Conservation (phyloP, 2,797 vertebrate genomes). For the Bovichtus diacanthus region DNA sequence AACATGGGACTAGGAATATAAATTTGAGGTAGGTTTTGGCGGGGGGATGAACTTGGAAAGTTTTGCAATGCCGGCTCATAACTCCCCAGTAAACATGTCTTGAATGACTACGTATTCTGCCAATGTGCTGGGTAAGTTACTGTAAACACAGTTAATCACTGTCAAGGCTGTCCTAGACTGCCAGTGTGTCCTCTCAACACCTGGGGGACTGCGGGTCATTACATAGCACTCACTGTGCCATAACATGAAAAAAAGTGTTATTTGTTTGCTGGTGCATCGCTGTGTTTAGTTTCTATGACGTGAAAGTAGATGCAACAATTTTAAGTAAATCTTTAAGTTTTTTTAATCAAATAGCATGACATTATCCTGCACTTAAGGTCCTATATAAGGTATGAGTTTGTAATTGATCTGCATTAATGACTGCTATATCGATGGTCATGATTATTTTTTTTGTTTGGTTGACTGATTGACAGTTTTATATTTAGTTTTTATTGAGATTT, state of each 20-base stretch:
- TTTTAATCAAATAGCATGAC: no score
- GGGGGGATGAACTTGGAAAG: background rate
- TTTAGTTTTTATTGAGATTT: background rate
- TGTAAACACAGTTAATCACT: conserved; percentile 62
- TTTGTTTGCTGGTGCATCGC: background rate
- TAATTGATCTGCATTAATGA: background rate
- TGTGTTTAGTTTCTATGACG: background rate
- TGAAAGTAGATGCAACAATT: no score
- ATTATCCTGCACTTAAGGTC: background rate
- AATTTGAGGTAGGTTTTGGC: background rate
- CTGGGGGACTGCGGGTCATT: background rate
- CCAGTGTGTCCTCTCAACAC: conserved; percentile 7
- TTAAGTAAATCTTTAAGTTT: no score
- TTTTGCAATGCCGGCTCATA: conserved; percentile 35
- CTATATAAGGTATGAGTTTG: background rate
- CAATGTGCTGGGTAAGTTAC: conserved; percentile 38
- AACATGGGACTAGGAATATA: conserved; percentile 19
- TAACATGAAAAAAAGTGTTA: background rate
- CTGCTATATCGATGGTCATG: no score
- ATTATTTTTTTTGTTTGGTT: no score
- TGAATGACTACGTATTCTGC: conserved; percentile 31
- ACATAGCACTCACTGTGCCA: background rate
- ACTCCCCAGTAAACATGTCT: conserved; percentile 69
- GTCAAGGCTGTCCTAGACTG: background rate
- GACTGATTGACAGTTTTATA: no score